Evolutionary conservation across 2,113 vertebrate genomes (phyloP), one percentile per base, ranked within the genome.

Genomic region (Calidris pugnax): DNA sequence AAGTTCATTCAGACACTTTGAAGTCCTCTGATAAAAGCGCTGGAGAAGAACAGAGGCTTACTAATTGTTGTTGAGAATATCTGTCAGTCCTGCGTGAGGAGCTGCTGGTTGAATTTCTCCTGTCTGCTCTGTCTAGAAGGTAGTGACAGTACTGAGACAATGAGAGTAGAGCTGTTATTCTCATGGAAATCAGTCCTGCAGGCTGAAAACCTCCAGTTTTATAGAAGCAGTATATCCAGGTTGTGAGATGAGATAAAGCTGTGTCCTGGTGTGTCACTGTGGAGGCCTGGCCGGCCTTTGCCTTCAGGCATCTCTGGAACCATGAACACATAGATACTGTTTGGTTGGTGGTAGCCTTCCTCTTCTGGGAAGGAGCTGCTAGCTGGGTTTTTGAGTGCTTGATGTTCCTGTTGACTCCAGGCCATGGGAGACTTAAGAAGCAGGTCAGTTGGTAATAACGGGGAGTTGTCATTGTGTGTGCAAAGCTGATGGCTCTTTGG

Each of bases 1-100:
- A 68, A 87, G 56, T 73, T 90, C 35, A 27, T 80, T 91, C 37
- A 66, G 85, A 62, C 66, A 57, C 84, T 87, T 92, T 43, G 62
- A 87, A 90, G 77, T 76, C 62, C 41, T 95, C 64, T 74, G 82
- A 37, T 85, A 84, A 79, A 87, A 94, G 60, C 8, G 1, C 51
- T 48, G 43, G 37, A 84, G 68, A 90, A 93, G 79, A 76, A 60
- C 79, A 89, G 76, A 84, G 22, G 48, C 48, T 95, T 95, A 95
- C 87, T 97, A 96, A 92, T 93, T 93, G 92, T 82, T 91, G 94
- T 64, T 93, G 88, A 93, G 80, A 92, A 53, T 92, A 88, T 82
- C 83, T 93, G 60, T 94, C 86, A 93, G 85, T 85, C 80, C 59
- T 1, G 1, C 0, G 5, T 84, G 68, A 84, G 56, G 64, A 93